Base-by-base conservation (phyloP, 2,888 invertebrate species). In the Rhagophthalmus giganteus region DNA sequence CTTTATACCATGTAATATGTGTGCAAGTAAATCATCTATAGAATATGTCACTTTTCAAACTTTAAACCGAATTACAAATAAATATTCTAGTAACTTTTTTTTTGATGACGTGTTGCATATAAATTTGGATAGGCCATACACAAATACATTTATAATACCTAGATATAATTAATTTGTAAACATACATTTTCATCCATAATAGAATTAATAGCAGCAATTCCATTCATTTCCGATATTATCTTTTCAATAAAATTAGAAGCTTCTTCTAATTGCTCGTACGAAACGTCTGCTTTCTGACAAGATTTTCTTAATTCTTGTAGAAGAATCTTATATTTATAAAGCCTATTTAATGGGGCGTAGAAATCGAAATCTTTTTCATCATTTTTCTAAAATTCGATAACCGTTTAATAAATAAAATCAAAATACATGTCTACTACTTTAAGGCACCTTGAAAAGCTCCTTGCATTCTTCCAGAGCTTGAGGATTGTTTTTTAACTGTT, bases 151-250 rank as follows among this genome's bases (percentile, higher is more conserved):
- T n/a, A n/a, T n/a, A n/a, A n/a, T n/a, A n/a, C n/a, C n/a, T n/a
- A n/a, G n/a, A n/a, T n/a, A n/a, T n/a, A n/a, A n/a, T n/a, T n/a
- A n/a, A n/a, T n/a, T n/a, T n/a, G n/a, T n/a, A n/a, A n/a, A n/a
- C n/a, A 5, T 20, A 47, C 47, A 13, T 47, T 47, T 39, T 47
- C 47, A 39, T 47, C 47, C 7, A n/a, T 26, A 16, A 47, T 39
- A 1, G 13, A 33, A 6, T 39, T 47, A 11, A 47, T 33, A 2
- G 47, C 39, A 10, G 10, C 33, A 13, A 31, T 20, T 3, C 26
- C 33, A 27, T 47, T 39, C 16, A 47, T 47, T 39, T 39, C 14
- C 15, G 16, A 9, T 13, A 39, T 32, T 25, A 33, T 16, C 7
- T 39, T 31, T 6, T 1, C 16, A 13, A 47, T 33, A 13, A 27